Conservation (phyloP, 2,113 vertebrate species). For the Leiothrix lutea region DNA sequence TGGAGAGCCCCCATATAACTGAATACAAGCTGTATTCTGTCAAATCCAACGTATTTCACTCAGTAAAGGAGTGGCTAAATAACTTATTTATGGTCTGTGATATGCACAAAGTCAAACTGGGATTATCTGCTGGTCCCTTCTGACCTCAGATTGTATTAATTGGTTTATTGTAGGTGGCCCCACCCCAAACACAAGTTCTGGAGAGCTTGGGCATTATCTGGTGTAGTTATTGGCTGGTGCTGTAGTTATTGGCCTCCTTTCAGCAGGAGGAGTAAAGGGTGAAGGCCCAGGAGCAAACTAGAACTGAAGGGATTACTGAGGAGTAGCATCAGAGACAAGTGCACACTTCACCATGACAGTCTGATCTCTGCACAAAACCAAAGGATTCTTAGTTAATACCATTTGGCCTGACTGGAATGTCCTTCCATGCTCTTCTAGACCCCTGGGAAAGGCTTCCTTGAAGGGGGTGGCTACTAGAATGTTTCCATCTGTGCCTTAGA, state of each 20-base stretch:
- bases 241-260: background rate
- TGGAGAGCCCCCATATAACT: background rate
- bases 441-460: background rate
- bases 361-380: slow-evolving; percentile 12
- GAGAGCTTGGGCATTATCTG: background rate
- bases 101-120: background rate
- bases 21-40: background rate
- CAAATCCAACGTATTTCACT: background rate
- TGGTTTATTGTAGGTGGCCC: background rate
- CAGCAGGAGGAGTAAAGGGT: background rate
- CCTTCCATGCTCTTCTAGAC: background rate
- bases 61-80: background rate
- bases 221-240: background rate
- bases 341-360: background rate
- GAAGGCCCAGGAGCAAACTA: background rate
- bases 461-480: background rate
- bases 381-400: background rate
- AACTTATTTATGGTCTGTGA: background rate
- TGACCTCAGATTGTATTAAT: background rate
- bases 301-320: background rate
- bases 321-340: background rate
- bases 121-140: background rate
- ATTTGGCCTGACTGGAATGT: background rate
- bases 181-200: background rate
- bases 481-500: slow-evolving; percentile 45